Percentiles rank a stretch among this genome's conserved stretches.
phyloP scores from a whole-genome alignment of 2,888 invertebrate genomes.

The Platycheirus albimanus region DNA sequence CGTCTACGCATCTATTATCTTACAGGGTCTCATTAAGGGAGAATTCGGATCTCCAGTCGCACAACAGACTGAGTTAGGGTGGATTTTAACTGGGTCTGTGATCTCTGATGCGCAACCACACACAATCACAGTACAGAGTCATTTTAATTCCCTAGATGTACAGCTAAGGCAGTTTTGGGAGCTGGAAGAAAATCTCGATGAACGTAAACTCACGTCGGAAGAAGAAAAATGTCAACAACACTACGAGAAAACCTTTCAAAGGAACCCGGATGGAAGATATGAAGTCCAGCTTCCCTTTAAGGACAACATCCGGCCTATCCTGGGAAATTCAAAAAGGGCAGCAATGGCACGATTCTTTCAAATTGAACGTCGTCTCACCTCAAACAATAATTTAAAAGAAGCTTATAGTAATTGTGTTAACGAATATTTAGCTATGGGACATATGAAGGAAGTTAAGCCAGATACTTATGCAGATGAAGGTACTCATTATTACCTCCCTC shows the following conservation, averaged over 20 bases:
- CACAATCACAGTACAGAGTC: slow-evolving; percentile 12
- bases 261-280: slow-evolving; percentile 18
- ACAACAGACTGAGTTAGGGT: slow-evolving; percentile 32
- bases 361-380: background rate
- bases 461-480: background rate
- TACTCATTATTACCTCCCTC: background rate
- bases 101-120: background rate
- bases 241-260: background rate
- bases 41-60: slow-evolving; percentile 12
- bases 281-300: slow-evolving; percentile 28
- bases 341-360: slow-evolving; percentile 33
- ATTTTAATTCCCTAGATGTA: slow-evolving; percentile 1
- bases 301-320: background rate
- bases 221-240: slow-evolving; percentile 13
- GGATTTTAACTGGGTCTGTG: slow-evolving; percentile 19
- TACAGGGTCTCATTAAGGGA: background rate
- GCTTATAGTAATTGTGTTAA: background rate
- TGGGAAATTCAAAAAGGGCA: slow-evolving; percentile 16
- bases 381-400: background rate
- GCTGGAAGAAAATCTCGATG: slow-evolving; percentile 13
- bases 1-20: background rate
- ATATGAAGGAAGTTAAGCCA: slow-evolving; percentile 8
- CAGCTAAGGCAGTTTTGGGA: slow-evolving; percentile 30
- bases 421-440: background rate
- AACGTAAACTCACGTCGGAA: background rate